Percentiles rank a stretch among this genome's conserved stretches.
Conservation (phyloP, 2,113 vertebrate genomes). For the Mustela lutreola region DNA sequence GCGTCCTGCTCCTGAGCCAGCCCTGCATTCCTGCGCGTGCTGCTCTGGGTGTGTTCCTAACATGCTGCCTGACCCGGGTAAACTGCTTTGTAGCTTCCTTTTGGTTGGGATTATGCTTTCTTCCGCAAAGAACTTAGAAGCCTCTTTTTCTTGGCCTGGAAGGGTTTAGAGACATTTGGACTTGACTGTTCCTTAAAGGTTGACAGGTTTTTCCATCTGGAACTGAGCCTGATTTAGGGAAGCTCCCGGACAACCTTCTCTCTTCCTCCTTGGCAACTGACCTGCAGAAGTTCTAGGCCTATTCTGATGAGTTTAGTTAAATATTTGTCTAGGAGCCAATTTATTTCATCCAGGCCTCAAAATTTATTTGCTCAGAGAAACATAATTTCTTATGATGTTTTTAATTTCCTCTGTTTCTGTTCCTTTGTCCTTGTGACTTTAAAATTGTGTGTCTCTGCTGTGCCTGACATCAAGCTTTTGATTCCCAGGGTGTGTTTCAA, state of each 20-base stretch:
- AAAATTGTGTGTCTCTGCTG: neutral
- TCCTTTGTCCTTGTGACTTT: neutral
- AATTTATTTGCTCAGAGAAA: neutral
- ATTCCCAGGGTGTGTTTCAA: neutral
- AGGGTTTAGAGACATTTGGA: neutral
- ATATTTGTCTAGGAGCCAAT: neutral
- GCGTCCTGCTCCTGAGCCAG: neutral
- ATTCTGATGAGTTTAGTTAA: neutral
- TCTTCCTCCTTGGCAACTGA: neutral
- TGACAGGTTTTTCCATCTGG: neutral
- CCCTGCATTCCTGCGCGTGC: accelerated
- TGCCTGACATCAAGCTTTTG: neutral
- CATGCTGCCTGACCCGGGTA: neutral
- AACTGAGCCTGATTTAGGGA: neutral
- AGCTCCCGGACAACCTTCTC: neutral
- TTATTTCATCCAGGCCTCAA: neutral
- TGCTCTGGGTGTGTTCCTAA: accelerated
- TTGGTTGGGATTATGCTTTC: neutral
- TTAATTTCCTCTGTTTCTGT: neutral
- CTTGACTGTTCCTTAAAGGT: neutral
- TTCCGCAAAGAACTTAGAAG: neutral
- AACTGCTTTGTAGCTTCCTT: neutral
- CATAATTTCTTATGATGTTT: neutral
- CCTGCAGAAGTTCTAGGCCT: neutral
- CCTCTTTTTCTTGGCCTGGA: neutral